Percentiles rank a stretch among this genome's conserved stretches.
Evolutionary conservation across 1,140 invertebrate species (phyloP).

Genomic region (Mesaphorura yosii): DNA sequence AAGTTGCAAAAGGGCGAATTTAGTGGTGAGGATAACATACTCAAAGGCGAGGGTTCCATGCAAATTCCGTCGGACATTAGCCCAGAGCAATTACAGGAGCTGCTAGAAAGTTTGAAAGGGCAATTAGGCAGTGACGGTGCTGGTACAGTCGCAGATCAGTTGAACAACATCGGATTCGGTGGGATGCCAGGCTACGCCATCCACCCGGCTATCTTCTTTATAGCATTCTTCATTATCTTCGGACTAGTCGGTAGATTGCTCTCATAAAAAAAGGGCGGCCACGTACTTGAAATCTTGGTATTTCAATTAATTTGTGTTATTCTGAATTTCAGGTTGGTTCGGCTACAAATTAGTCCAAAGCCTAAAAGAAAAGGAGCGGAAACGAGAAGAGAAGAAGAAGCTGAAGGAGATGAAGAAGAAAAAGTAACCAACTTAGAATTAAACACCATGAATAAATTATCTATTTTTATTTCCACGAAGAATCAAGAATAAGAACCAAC

Average conservation of each 20-base stretch:
- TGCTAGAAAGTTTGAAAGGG: slow-evolving; percentile 42
- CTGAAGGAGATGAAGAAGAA: slow-evolving; percentile 49
- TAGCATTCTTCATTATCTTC: slow-evolving; percentile 20
- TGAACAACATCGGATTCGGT: no score
- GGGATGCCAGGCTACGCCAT: slow-evolving; percentile 12
- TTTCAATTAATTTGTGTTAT: slow-evolving; percentile 28
- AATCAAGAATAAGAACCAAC: no score
- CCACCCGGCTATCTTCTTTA: slow-evolving; percentile 15
- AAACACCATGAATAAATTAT: no score
- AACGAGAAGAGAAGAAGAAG: slow-evolving; percentile 57
- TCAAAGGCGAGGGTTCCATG: no score
- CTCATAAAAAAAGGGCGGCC: background rate
- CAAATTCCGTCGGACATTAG: background rate
- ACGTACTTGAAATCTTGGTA: background rate
- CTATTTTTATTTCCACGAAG: no score
- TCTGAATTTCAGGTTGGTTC: slow-evolving; percentile 60
- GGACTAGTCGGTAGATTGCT: slow-evolving; percentile 15
- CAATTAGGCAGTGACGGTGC: slow-evolving; percentile 30
- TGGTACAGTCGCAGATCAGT: background rate
- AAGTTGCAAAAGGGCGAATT: no score
- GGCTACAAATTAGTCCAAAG: slow-evolving; percentile 69
- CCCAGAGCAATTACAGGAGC: slow-evolving; percentile 44
- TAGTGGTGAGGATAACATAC: no score
- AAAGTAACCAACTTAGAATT: slow-evolving; percentile 31
- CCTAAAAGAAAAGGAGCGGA: slow-evolving; percentile 55